A percentile compares a stretch with the other conserved stretches of the same genome.
phyloP scores from a whole-genome alignment of 1,140 invertebrate genomes.

The Anastrepha obliqua region DNA sequence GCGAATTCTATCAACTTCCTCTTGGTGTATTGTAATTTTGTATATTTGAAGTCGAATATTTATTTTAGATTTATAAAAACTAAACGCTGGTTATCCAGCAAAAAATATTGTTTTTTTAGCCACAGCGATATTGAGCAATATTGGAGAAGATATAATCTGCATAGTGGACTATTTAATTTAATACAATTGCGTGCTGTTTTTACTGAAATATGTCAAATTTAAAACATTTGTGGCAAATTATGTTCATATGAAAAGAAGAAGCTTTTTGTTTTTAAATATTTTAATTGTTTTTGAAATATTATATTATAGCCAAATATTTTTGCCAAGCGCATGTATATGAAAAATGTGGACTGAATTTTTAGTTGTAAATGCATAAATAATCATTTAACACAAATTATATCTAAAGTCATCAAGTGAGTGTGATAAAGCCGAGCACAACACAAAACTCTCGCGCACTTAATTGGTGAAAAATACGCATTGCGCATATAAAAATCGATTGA shows the following conservation, averaged over 20 bases:
- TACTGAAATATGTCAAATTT: neutral
- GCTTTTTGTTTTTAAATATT: constrained; percentile 35
- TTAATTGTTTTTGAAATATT: neutral
- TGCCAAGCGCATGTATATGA: neutral
- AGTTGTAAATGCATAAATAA: constrained; percentile 4
- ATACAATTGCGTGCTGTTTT: neutral
- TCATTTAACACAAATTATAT: no score
- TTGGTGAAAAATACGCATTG: no score
- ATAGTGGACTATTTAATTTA: neutral
- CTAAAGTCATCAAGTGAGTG: no score
- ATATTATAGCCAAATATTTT: constrained; percentile 19
- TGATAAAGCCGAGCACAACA: no score
- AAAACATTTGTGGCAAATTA: neutral
- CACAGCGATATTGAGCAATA: neutral
- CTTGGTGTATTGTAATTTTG: constrained; percentile 45
- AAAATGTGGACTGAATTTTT: constrained; percentile 45
- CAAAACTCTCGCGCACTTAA: no score
- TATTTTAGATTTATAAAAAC: constrained; percentile 42
- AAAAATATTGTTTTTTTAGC: neutral
- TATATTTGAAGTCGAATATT: constrained; percentile 42
- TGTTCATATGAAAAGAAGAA: constrained; percentile 13
- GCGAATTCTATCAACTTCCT: constrained; percentile 12
- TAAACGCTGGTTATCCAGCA: neutral
- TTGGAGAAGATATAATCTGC: neutral
- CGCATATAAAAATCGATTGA: no score